A percentile compares a stretch with the other conserved stretches of the same genome.
phyloP scores from a whole-genome alignment of 1,140 invertebrate genomes.

The Bombus waltoni region DNA sequence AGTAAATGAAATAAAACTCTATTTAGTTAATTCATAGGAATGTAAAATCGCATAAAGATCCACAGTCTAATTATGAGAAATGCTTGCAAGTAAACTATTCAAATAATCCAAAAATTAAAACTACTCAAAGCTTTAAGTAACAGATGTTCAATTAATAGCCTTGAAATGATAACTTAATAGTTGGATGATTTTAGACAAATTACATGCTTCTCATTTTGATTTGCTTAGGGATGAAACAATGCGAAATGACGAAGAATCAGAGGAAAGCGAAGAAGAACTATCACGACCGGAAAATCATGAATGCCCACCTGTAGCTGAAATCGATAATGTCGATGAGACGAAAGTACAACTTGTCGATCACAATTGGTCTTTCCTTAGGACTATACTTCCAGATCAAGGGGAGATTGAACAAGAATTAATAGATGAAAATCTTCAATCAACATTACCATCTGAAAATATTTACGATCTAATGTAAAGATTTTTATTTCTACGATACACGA shows the following conservation, averaged over 20 bases:
- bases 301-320: conserved; percentile 9
- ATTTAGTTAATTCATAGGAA: not conserved
- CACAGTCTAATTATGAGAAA: not conserved
- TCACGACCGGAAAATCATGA: not conserved
- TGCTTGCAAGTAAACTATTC: not conserved
- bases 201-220: not conserved
- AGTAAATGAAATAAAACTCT: no score
- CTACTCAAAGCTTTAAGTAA: not conserved
- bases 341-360: conserved; percentile 60
- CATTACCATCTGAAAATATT: no score
- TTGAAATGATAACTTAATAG: not conserved
- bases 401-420: conserved; percentile 19
- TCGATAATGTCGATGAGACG: conserved; percentile 42
- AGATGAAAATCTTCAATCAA: no score
- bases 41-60: not conserved
- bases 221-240: not conserved
- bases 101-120: not conserved
- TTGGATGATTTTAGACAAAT: not conserved
- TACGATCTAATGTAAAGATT: not conserved
- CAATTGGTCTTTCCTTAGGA: conserved; percentile 75
- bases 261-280: conserved; percentile 46
- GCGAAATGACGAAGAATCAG: conserved; percentile 17
- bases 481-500: not conserved
- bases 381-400: conserved; percentile 61
- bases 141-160: not conserved